Base-by-base conservation (phyloP, 2,888 invertebrate species). In the Reticulitermes lucifugus region DNA sequence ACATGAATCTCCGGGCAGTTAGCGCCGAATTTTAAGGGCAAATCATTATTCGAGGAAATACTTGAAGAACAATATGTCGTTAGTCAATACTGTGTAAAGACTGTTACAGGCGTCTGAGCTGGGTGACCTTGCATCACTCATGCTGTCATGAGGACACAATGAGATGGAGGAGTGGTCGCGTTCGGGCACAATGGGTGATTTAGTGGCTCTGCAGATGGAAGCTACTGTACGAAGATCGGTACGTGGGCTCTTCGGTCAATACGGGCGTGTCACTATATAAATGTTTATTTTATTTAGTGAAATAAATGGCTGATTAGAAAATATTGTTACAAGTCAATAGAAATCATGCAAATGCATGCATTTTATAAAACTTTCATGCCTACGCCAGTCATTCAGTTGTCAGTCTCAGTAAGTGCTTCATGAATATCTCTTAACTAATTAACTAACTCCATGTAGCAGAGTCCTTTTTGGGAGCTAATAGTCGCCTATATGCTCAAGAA, bases 91-190 rank as follows among this genome's bases (percentile, higher is more conserved):
- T 65, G 25, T 65, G 25, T 65, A 25, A n/a, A 25, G 65, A n/a
- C n/a, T n/a, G 65, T 60, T 60, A 5, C 65, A 65, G 25, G 65
- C 65, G 10, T 65, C 25, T 65, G 25, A 10, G n/a, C 65, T 65
- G 25, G 25, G 55, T 25, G 60, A 60, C 80, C 80, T 80, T 80
- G 80, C 80, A 80, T 80, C 59, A 80, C 59, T 80, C 80, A 80
- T 59, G 60, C 60, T 80, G 80, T 80, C 80, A 80, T 35, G 21
- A 55, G 41, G 59, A 25, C 46, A 79, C 79, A 79, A 79, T 25
- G 35, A 59, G 60, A 9, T 41, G 14, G 21, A 14, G 73, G 73
- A 73, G 73, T 14, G 41, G 73, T 35, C 41, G 70, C 12, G 46
- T n/a, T 25, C 25, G 18, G 46, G 22, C 59, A 80, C 80, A 80